Evolutionary conservation across 2,888 invertebrate genomes (phyloP).

Genomic region (Dicroscelio sp.): DNA sequence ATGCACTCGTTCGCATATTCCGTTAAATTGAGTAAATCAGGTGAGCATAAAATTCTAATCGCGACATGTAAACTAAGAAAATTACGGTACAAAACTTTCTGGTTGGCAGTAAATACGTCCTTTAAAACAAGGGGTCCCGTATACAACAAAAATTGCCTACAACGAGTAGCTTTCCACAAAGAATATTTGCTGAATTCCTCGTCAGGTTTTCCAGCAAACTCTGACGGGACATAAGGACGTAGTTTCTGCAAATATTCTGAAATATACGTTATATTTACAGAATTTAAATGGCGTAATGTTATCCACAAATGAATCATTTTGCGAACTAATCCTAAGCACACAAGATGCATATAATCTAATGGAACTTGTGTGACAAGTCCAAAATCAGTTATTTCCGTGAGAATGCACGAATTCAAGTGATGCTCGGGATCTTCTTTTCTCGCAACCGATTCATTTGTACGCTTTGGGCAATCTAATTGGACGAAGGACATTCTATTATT

Average conservation of each 20-base stretch:
- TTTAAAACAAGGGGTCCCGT: not conserved
- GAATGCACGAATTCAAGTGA: not conserved
- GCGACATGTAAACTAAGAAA: not conserved
- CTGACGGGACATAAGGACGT: not conserved
- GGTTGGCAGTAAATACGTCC: not conserved
- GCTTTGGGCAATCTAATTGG: constrained; percentile 9
- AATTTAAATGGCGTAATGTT: not conserved
- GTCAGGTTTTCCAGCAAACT: not conserved
- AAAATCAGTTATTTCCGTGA: not conserved
- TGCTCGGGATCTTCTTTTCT: constrained; percentile 41
- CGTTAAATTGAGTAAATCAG: not conserved
- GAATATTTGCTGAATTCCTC: too few relatives aligned
- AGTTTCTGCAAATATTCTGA: not conserved
- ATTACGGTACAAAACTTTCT: not conserved
- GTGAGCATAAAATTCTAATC: not conserved
- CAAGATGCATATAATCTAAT: constrained; percentile 8
- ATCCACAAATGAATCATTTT: not conserved
- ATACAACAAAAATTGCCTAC: not conserved
- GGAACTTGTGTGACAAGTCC: not conserved
- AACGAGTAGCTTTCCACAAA: not conserved
- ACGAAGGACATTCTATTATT: constrained; percentile 36
- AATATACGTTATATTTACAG: too few relatives aligned
- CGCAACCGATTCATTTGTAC: constrained; percentile 58
- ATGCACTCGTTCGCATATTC: not conserved
- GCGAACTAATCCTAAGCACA: not conserved